A percentile compares a stretch with the other conserved stretches of the same genome.
Conservation (phyloP, 2,113 vertebrate species). For the Noturus placidus region DNA sequence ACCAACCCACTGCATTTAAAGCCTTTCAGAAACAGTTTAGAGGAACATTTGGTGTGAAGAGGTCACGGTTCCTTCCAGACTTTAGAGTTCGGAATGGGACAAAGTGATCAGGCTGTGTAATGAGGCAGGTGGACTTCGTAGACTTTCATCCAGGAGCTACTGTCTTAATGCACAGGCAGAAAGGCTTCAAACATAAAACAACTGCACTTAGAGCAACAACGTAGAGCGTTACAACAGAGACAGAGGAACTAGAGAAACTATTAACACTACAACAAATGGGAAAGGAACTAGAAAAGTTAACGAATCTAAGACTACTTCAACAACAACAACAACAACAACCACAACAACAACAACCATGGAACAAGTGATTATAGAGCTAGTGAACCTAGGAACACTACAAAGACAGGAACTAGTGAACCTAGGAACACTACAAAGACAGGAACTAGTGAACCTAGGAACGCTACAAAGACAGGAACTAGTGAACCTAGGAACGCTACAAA, state of each 20-base stretch:
- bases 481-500: neutral
- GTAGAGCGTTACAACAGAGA: neutral
- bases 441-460: neutral
- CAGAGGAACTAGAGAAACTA: neutral
- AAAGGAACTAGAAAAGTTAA: neutral
- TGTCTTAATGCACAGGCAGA: neutral
- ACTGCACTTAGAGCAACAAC: neutral
- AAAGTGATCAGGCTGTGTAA: neutral
- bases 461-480: neutral
- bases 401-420: neutral
- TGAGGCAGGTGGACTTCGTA: neutral
- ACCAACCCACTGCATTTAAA: neutral
- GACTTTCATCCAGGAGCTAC: neutral
- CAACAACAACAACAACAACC: neutral
- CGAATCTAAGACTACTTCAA: neutral
- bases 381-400: neutral
- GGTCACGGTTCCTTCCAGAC: neutral
- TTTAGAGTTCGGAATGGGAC: neutral
- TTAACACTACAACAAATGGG: neutral
- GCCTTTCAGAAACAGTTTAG: neutral
- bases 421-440: neutral
- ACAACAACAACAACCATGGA: neutral
- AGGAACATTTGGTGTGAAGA: neutral
- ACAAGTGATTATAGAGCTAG: neutral
- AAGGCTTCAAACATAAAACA: neutral